These are phyloP conservation scores for Machimus rusticus DNA, from an alignment of 2,888 invertebrate species.

Conservation along the genomic window DNA sequence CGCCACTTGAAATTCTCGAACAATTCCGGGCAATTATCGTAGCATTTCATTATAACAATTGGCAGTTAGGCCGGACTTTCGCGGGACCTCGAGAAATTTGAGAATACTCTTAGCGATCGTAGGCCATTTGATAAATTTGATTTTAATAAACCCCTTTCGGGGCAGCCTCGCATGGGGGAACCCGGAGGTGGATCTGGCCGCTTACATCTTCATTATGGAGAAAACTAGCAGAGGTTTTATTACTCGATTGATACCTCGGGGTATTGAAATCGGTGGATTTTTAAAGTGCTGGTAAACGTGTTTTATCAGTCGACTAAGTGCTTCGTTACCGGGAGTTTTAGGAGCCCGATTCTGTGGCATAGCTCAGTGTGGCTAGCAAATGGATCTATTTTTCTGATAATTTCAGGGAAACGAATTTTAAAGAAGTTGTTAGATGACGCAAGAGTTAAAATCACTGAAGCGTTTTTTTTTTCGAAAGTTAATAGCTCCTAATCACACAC, in stretches of 20 bases:
- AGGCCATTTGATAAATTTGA: slow-evolving; percentile 34
- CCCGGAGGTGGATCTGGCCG: not conserved
- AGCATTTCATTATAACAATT: slow-evolving; percentile 36
- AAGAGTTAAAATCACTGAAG: slow-evolving; percentile 3
- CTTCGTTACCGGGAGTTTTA: not conserved
- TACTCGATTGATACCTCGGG: slow-evolving; percentile 32
- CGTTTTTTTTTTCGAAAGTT: not conserved
- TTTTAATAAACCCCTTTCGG: slow-evolving; percentile 36
- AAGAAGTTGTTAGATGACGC: slow-evolving; percentile 19
- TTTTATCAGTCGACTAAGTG: slow-evolving; percentile 31
- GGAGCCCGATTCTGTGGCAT: not conserved
- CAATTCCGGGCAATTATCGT: slow-evolving; percentile 8
- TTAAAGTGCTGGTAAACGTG: slow-evolving; percentile 30
- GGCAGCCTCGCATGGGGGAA: not conserved
- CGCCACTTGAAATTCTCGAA: slow-evolving; percentile 22
- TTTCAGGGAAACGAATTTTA: not conserved
- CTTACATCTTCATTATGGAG: slow-evolving; percentile 28
- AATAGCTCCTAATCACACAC: not conserved
- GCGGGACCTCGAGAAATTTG: slow-evolving; percentile 15
- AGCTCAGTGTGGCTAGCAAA: not conserved
- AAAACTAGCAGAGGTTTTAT: not conserved
- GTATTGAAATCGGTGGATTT: not conserved
- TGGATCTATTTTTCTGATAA: slow-evolving; percentile 20
- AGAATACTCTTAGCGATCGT: not conserved
- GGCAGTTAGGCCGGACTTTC: slow-evolving; percentile 9